A percentile compares a stretch with the other conserved stretches of the same genome.
Conservation (phyloP, 2,113 vertebrate genomes). For the Rhinolophus sinicus region DNA sequence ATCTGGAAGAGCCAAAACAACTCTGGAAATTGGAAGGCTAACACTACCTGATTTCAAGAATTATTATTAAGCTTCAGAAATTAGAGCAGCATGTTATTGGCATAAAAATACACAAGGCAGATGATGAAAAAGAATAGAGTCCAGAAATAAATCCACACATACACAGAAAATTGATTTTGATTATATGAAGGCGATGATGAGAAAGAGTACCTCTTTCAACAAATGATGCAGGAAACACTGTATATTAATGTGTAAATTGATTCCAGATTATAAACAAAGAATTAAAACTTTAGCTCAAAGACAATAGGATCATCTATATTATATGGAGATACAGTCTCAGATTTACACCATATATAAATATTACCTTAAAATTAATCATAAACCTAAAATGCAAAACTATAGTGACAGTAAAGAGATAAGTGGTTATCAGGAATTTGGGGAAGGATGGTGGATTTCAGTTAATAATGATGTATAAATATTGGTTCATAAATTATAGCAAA, state of each 20-base stretch:
- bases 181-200: neutral
- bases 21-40: neutral
- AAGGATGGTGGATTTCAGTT: neutral
- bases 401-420: neutral
- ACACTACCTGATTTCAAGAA: neutral
- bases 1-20: neutral
- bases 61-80: neutral
- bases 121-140: neutral
- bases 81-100: neutral
- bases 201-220: neutral
- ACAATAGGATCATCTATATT: neutral
- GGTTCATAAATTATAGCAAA: neutral
- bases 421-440: neutral
- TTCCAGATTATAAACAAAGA: neutral
- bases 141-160: neutral
- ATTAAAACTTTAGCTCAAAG: neutral
- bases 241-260: neutral
- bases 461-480: neutral
- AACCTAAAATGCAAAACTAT: neutral
- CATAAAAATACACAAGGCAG: neutral
- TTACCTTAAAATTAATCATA: neutral
- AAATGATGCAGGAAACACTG: neutral
- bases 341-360: neutral
- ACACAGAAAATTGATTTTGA: neutral
- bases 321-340: neutral